These are phyloP conservation scores for Scaptomyza parva DNA, from an alignment of 2,888 invertebrate species.

Conservation along the genomic window DNA sequence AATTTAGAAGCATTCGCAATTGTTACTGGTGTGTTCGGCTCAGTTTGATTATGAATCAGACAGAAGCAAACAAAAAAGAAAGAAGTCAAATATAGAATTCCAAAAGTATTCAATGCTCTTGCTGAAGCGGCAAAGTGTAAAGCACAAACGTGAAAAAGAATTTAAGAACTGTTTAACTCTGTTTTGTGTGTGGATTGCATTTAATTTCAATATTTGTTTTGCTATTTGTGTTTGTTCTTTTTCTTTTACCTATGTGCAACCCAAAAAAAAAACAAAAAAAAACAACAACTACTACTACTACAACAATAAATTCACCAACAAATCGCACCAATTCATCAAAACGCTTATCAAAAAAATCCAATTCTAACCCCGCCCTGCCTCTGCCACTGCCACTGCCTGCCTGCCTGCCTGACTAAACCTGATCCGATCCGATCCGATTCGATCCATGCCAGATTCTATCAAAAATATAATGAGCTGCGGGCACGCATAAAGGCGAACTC, in stretches of 20 bases:
- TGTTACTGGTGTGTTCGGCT: too few species aligned
- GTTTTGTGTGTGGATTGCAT: constrained; percentile 7
- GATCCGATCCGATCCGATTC: neutral
- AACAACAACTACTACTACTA: constrained; percentile 44
- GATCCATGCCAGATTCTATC: constrained; percentile 90
- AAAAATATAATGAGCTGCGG: constrained; percentile 94
- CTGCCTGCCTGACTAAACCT: constrained; percentile 4
- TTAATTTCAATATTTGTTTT: constrained; percentile 59
- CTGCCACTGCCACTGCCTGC: constrained; percentile 18
- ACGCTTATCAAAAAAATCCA: constrained; percentile 75
- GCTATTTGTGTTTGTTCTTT: constrained; percentile 52
- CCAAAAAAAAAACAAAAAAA: constrained; percentile 43
- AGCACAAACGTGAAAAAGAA: constrained; percentile 62
- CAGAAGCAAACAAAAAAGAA: constrained; percentile 3
- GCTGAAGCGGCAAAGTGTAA: constrained; percentile 60
- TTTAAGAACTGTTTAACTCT: constrained; percentile 13
- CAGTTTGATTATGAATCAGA: too few species aligned
- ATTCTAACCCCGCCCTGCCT: constrained; percentile 51
- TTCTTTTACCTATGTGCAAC: constrained; percentile 59
- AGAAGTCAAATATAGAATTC: neutral
- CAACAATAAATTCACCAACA: constrained; percentile 48
- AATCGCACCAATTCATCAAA: constrained; percentile 75
- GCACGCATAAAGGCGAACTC: constrained; percentile 95
- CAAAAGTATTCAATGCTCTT: neutral
- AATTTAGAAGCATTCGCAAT: constrained; percentile 49